Evolutionary conservation across 1,140 invertebrate genomes (phyloP).

Genomic region (Drosophila jambulina): DNA sequence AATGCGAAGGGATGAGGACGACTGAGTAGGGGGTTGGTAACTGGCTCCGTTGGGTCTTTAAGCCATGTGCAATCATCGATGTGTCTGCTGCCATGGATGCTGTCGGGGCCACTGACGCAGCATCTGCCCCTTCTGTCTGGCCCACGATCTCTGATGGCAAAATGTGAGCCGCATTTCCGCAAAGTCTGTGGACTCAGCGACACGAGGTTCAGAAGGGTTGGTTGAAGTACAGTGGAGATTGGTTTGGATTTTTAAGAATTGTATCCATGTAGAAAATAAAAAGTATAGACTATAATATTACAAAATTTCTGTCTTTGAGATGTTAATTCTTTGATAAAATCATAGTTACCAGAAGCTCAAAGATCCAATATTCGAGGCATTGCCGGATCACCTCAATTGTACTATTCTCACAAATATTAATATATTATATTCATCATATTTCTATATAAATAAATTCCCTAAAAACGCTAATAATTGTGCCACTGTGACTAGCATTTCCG

Average conservation of each 20-base stretch:
- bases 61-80: conserved; percentile 77
- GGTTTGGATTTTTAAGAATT: background rate
- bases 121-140: conserved; percentile 30
- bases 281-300: too few species aligned
- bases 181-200: conserved; percentile 32
- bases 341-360: background rate
- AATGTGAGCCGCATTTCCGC: conserved; percentile 59
- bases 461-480: background rate
- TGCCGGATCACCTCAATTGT: too few species aligned
- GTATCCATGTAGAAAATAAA: too few species aligned
- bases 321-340: background rate
- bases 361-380: too few species aligned
- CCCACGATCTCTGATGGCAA: conserved; percentile 51
- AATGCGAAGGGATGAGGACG: conserved; percentile 31
- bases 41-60: conserved; percentile 56
- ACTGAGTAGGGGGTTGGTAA: conserved; percentile 9
- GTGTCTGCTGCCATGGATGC: conserved; percentile 57
- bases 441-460: too few species aligned
- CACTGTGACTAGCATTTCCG: conserved; percentile 38
- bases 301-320: too few species aligned
- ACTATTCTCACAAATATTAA: too few species aligned
- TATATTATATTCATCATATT: too few species aligned
- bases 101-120: conserved; percentile 41
- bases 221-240: conserved; percentile 24
- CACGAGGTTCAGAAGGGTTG: background rate